These are phyloP conservation scores for Mugil cephalus DNA, from an alignment of 2,113 vertebrate species.

Conservation along the genomic window DNA sequence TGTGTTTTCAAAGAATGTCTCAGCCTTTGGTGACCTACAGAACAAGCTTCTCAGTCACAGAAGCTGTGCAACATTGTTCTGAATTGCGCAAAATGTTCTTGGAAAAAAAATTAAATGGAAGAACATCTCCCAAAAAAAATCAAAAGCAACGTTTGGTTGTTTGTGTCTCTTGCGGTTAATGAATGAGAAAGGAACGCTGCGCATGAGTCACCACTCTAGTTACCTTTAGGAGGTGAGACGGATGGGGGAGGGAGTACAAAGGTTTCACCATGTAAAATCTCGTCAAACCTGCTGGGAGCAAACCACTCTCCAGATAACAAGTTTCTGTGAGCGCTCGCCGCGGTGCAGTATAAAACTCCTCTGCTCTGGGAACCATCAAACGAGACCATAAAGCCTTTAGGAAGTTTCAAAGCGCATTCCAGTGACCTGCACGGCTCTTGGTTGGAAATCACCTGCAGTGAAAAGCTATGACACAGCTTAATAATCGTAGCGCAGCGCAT, in stretches of 20 bases:
- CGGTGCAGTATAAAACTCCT: background rate
- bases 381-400: background rate
- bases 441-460: background rate
- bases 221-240: slow-evolving; percentile 1
- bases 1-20: slow-evolving; percentile 40
- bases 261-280: slow-evolving; percentile 68
- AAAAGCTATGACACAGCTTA: background rate
- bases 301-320: slow-evolving; percentile 41
- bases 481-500: background rate
- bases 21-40: background rate
- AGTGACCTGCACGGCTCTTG: too few species aligned
- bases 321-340: slow-evolving; percentile 28
- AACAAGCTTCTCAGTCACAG: background rate
- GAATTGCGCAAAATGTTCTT: background rate
- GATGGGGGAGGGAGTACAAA: slow-evolving; percentile 36
- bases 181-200: background rate
- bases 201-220: slow-evolving; percentile 55
- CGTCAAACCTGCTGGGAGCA: slow-evolving; percentile 75
- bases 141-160: background rate
- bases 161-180: background rate
- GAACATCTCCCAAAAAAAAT: background rate
- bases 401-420: background rate
- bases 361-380: background rate
- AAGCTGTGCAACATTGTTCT: background rate
- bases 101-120: too few species aligned